Evolutionary conservation across 2,888 invertebrate species (phyloP), one percentile per base, ranked within the genome.

Genomic region (Subacronicta megacephala): DNA sequence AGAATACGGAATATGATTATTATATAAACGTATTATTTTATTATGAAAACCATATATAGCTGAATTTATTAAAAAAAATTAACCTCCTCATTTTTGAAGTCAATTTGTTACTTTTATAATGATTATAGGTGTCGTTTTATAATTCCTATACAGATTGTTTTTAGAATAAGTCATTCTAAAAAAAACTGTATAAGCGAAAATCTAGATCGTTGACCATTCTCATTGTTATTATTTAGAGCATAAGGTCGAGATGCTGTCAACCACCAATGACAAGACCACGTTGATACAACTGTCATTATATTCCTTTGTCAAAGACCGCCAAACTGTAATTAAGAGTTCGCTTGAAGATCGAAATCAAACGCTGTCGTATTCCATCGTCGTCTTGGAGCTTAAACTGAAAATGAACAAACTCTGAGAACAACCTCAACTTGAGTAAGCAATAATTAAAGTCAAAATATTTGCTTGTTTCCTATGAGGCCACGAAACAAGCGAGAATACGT

Each of bases 391-490:
- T 62, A 37, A 50, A 71, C 40, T 63, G 61, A 68, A 75, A 77
- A 77, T 75, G 66, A 69, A 72, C 73, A 49, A 73, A 80, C 73
- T 80, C 62, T 46, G 49, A 47, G 56, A 81, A 75, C 59, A 72
- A 73, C 71, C 68, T 76, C 75, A 77, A 80, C 50, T 80, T 71
- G 71, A 77, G 73, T 65, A 71, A 81, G 74, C 79, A 80, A 81
- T 81, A 83, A 84, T 85, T 84, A 81, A 83, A 78, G 72, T 77
- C 74, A 72, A 78, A 81, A 82, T 71, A 77, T 73, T 69, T 52
- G 50, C 63, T 60, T 65, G 70, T 69, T 51, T 38, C 53, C 12
- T 31, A 38, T 40, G 33, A 44, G 69, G 77, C 79, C 58, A 75
- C 37, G 31, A 72, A 66, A 2, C 2, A 7, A 20, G 40, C 20